phyloP scores from a whole-genome alignment of 2,113 vertebrate species.

The Acanthisitta chloris region DNA sequence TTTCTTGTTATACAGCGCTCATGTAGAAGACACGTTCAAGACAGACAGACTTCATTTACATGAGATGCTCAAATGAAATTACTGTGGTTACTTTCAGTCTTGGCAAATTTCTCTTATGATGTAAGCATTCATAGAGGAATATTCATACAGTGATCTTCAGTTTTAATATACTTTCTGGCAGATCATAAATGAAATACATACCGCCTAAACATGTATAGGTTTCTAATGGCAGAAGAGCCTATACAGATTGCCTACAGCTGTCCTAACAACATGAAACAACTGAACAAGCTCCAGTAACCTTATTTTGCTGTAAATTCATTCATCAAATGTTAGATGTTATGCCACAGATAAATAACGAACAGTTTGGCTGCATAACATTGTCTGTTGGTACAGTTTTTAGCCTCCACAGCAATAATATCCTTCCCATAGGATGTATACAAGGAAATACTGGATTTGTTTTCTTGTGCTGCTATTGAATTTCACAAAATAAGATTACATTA shows the following conservation, averaged over 20 bases:
- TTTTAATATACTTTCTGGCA: slow-evolving; percentile 67
- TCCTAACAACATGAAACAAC: slow-evolving; percentile 72
- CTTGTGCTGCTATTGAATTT: not conserved
- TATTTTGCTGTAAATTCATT: slow-evolving; percentile 61
- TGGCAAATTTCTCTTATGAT: slow-evolving; percentile 33
- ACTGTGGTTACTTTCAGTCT: slow-evolving; percentile 28
- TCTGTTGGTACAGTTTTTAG: slow-evolving; percentile 18
- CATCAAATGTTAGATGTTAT: slow-evolving; percentile 52
- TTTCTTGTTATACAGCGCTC: not conserved
- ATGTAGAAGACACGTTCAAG: not conserved
- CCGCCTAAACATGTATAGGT: slow-evolving; percentile 58
- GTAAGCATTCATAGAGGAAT: slow-evolving; percentile 37
- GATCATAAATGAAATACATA: slow-evolving; percentile 62
- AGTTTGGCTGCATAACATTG: not conserved
- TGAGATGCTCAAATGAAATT: slow-evolving; percentile 13
- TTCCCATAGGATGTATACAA: not conserved
- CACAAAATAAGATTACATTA: not conserved
- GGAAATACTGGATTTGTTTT: not conserved
- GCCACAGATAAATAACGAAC: slow-evolving; percentile 39
- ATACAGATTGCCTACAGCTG: slow-evolving; percentile 73
- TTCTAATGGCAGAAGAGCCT: slow-evolving; percentile 48
- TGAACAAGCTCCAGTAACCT: slow-evolving; percentile 52
- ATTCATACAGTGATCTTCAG: slow-evolving; percentile 29
- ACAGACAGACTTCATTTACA: not conserved
- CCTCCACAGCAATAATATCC: not conserved